Conservation (phyloP, 2,888 invertebrate genomes). For the Eupithecia pulchellata region DNA sequence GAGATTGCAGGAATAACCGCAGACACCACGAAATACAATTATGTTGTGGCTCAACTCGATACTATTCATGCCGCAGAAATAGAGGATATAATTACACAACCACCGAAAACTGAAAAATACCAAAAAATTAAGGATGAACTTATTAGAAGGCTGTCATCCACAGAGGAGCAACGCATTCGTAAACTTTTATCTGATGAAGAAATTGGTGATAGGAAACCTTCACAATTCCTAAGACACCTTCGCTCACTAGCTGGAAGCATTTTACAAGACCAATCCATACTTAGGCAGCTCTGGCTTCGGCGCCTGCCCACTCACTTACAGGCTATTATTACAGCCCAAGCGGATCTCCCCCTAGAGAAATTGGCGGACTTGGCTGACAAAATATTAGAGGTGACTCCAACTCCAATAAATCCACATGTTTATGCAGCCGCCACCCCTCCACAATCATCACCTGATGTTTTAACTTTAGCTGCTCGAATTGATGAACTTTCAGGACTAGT, state of each 20-base stretch:
- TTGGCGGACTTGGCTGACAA: constrained; percentile 3
- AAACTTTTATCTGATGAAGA: constrained; percentile 2
- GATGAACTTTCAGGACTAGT: neutral
- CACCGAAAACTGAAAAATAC: neutral
- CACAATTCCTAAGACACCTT: neutral
- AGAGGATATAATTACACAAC: neutral
- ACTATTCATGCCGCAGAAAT: neutral
- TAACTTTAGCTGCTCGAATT: neutral
- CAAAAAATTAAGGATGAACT: neutral
- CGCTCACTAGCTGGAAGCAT: neutral
- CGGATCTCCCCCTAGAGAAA: neutral
- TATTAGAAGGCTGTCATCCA: neutral
- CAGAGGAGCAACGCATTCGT: neutral
- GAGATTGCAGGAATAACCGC: neutral
- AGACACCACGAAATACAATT: neutral
- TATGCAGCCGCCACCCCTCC: neutral
- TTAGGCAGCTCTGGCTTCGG: neutral
- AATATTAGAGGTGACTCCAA: neutral
- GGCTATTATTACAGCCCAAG: neutral
- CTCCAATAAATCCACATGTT: neutral
- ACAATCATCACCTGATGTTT: neutral
- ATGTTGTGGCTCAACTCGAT: neutral
- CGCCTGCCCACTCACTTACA: neutral
- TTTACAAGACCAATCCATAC: neutral
- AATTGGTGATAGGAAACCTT: constrained; percentile 9